A percentile compares a stretch with the other conserved stretches of the same genome.
These are phyloP conservation scores for Lasioglossum pauxillum DNA, from an alignment of 2,888 invertebrate species.

Conservation along the genomic window DNA sequence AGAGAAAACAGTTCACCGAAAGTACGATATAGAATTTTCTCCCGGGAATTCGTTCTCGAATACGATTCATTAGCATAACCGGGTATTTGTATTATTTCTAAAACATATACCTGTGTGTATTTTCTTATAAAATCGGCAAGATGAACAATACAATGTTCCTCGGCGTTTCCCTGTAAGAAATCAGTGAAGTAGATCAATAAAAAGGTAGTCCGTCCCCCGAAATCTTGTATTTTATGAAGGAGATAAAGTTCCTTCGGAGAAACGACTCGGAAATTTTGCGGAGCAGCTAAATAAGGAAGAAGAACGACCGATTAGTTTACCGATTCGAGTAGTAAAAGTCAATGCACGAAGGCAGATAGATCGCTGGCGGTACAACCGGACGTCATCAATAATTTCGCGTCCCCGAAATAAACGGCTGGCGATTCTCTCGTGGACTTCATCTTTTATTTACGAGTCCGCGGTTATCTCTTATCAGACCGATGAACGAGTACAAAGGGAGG, in stretches of 20 bases:
- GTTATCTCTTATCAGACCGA: conserved; percentile 11
- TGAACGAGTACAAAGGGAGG: conserved; percentile 11
- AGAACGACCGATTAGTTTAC: background rate
- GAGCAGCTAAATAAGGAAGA: background rate
- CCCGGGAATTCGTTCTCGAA: background rate
- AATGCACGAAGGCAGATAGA: background rate
- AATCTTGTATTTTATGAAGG: background rate
- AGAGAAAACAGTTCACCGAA: background rate
- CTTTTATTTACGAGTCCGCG: conserved; percentile 10
- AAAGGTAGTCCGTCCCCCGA: background rate
- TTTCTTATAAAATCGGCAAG: background rate
- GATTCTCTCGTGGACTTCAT: background rate
- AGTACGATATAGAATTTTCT: background rate
- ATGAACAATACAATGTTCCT: background rate
- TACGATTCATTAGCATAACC: background rate
- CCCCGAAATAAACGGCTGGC: background rate
- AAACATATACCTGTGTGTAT: no score
- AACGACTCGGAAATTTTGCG: background rate
- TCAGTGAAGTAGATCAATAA: background rate
- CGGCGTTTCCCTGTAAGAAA: background rate
- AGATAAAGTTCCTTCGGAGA: background rate
- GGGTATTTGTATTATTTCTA: no score
- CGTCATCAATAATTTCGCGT: background rate
- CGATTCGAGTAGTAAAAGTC: background rate
- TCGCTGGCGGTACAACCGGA: background rate